Evolutionary conservation across 2,113 vertebrate species (phyloP), one percentile per base, ranked within the genome.

Genomic region (Crocuta crocuta): DNA sequence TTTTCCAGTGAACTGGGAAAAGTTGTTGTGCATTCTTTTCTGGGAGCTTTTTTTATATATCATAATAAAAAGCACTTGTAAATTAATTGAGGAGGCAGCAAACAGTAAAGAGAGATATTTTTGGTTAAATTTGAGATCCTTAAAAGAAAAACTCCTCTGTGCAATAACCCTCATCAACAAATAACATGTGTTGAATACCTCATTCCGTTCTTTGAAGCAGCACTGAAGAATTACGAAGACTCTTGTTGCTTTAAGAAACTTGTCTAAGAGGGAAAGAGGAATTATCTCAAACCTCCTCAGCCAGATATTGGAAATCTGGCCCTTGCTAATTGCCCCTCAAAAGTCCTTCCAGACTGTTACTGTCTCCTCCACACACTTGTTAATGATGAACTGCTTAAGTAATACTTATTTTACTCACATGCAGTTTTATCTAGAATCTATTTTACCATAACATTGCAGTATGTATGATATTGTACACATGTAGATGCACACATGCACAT

Each of bases 1-100:
- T 74, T 91, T 93, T 78, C 78, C 39, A 50, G 43, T 50, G n/a
- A 97, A 89, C 35, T 89, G 50, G 55, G 82, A 92, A 87, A 74
- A 28, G 39, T 39, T 76, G 13, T 31, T 83, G 15, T 21, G 26
- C 65, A 63, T 91, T 87, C 11, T 94, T 70, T 86, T 15, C 61
- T 73, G 11, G n/a, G 16, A 58, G 10, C 26, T 85, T 93, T 80
- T 68, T 28, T 81, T n/a, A 15, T 78, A 78, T 90, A 50, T 80
- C 50, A 86, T 61, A 58, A 96, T 91, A 50, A 71, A 76, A 7
- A 53, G 10, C 16, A 81, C 48, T 95, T 93, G 33, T 50, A 95
- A 96, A 53, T 82, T 79, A 86, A 43, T 15, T 48, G 17, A 66
- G 8, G 45, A 74, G 74, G 31, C 35, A 85, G 33, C 33, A 71